Conservation (phyloP, 1,140 invertebrate genomes). For the Palaemon carinicauda region DNA sequence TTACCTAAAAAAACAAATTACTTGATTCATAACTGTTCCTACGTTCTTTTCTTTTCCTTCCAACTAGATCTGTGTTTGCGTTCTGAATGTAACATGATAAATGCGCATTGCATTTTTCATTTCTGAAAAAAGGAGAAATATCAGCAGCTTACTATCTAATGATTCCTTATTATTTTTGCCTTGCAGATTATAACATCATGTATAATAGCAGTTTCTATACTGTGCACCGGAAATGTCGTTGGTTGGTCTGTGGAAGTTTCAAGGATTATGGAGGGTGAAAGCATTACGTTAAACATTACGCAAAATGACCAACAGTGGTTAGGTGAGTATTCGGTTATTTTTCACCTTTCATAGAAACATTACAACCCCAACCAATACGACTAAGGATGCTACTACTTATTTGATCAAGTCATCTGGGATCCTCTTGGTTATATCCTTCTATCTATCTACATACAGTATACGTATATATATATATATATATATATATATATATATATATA, state of each 20-base stretch:
- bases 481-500: too few species aligned
- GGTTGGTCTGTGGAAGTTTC: conserved; percentile 58
- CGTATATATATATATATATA: too few species aligned
- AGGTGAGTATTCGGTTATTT: conserved; percentile 3
- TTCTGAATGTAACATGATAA: too few species aligned
- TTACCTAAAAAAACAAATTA: too few species aligned
- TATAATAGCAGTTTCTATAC: conserved; percentile 12
- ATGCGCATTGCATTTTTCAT: not conserved
- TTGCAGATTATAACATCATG: conserved; percentile 32
- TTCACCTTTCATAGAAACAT: too few species aligned
- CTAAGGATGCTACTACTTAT: not conserved
- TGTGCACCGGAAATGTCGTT: conserved; percentile 45
- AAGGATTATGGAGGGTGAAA: conserved; percentile 39
- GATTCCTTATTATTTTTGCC: not conserved
- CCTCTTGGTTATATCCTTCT: too few species aligned
- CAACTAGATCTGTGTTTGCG: too few species aligned
- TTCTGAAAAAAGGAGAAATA: not conserved
- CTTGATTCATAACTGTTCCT: too few species aligned
- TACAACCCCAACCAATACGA: too few species aligned
- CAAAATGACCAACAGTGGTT: conserved; percentile 53
- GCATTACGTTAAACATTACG: conserved; percentile 33
- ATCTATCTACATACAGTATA: too few species aligned
- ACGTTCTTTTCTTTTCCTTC: too few species aligned
- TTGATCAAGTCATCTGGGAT: too few species aligned
- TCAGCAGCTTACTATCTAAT: not conserved